Base-by-base conservation (phyloP, 2,113 vertebrate genomes). In the Gopherus flavomarginatus region DNA sequence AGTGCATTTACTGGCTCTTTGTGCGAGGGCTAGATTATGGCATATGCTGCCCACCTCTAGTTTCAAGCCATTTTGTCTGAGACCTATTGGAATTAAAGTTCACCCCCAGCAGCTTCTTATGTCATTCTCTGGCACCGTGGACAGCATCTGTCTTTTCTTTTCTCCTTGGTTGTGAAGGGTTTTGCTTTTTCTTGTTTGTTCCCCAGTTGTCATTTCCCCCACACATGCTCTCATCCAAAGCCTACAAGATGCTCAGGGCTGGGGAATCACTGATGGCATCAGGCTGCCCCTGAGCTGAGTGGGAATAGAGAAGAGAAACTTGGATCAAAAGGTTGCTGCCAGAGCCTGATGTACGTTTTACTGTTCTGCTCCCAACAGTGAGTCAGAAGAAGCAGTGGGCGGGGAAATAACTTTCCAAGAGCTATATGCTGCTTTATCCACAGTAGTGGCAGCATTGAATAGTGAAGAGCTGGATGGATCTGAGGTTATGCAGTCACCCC, bases 101-200 rank as follows among this genome's bases (percentile, higher is more conserved):
- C 3, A 35, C 21, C 19, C 22, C 7, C 35, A 53, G 50, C 50
- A 24, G 54, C 69, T 31, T 35, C 59, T 35, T 16, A 35, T 35
- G 59, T 0, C 0, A 75, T 49, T 62, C n/a, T 82, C 81, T 57
- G 42, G 49, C 6, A 0, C 42, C 62, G 12, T 10, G 38, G 59
- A 52, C 42, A 19, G 47, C 82, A 8, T 21, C 81, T 79, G 29
- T 16, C 0, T 11, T 22, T 38, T 87, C 27, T 42, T 62, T 83
- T 91, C 11, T 12, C n/a, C 6, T 14, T 5, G 1, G 59, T 44
- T 79, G 87, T 69, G 62, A 57, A 35, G 35, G 86, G 85, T 69
- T 79, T 85, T 79, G 13, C 52, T 38, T 49, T 85, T 11, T 62
- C 38, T 19, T 31, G 47, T 19, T 21, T 21, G 31, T 85, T 14